A percentile compares a stretch with the other conserved stretches of the same genome.
Conservation (phyloP, 2,797 vertebrate species). For the Poecilia wingei region DNA sequence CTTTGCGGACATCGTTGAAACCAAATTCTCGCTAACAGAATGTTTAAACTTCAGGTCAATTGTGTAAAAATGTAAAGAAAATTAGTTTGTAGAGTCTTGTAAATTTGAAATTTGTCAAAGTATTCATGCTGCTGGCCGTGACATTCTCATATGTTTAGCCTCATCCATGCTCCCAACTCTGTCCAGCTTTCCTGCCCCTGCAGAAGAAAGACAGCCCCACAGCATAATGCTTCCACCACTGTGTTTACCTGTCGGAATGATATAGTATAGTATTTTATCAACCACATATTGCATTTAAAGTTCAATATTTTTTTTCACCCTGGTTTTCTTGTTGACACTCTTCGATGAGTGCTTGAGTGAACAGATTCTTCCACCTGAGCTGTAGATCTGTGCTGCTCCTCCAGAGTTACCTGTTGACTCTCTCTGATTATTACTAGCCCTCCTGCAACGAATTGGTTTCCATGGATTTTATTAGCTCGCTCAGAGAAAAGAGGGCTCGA, state of each 20-base stretch:
- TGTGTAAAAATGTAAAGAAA: not conserved
- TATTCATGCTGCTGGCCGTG: not conserved
- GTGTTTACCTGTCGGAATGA: not conserved
- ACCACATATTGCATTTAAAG: not conserved
- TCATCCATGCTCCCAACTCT: not conserved
- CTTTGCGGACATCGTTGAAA: not conserved
- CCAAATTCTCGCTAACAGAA: not conserved
- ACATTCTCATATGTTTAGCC: not conserved
- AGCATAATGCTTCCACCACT: not conserved
- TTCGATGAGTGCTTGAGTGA: not conserved
- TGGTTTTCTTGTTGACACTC: not conserved
- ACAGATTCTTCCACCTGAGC: not conserved
- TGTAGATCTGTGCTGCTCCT: not conserved
- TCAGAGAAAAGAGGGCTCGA: not conserved
- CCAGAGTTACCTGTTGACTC: not conserved
- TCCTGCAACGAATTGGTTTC: not conserved
- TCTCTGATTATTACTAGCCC: not conserved
- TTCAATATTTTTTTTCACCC: not conserved
- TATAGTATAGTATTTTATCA: not conserved
- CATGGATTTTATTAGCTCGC: not conserved
- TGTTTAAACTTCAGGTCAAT: not conserved
- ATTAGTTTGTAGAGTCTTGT: not conserved
- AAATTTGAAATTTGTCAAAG: not conserved
- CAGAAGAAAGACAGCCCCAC: not conserved
- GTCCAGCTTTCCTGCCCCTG: not conserved